Conservation (phyloP, 2,888 invertebrate species). For the Himalopsyche anomala region DNA sequence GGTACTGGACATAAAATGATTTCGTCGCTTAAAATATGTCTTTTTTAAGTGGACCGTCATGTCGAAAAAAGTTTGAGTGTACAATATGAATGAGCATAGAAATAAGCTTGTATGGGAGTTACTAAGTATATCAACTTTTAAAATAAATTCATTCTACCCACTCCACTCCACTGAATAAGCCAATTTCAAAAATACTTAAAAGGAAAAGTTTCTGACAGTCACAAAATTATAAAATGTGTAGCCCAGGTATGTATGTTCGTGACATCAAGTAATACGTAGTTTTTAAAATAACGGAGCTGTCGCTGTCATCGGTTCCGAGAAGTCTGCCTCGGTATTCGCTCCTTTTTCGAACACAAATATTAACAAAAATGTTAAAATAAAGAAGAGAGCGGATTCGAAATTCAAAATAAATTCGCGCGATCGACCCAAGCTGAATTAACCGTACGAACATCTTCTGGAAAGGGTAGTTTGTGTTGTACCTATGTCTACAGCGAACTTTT, state of each 20-base stretch:
- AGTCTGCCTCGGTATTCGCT: slow-evolving; percentile 2
- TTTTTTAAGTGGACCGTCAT: too few species aligned
- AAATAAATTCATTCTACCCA: neutral
- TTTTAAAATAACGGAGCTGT: slow-evolving; percentile 14
- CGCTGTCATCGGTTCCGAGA: slow-evolving; percentile 27
- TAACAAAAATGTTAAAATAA: slow-evolving; percentile 15
- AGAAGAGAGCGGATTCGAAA: neutral
- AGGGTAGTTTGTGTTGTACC: neutral
- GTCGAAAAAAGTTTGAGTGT: too few species aligned
- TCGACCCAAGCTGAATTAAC: neutral
- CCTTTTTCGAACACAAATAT: slow-evolving; percentile 1
- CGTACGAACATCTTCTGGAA: neutral
- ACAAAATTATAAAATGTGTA: neutral
- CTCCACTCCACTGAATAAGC: slow-evolving; percentile 3
- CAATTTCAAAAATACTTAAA: neutral
- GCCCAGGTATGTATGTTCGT: neutral
- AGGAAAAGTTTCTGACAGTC: neutral
- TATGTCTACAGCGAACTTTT: neutral
- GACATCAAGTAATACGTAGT: slow-evolving; percentile 14
- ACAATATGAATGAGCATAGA: too few species aligned
- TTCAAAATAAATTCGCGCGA: neutral
- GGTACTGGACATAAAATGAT: too few species aligned
- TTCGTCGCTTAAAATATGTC: too few species aligned
- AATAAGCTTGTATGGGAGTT: too few species aligned
- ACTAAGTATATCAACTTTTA: too few species aligned